A percentile compares a stretch with the other conserved stretches of the same genome.
Conservation (phyloP, 2,113 vertebrate species). For the Sapayoa aenigma region DNA sequence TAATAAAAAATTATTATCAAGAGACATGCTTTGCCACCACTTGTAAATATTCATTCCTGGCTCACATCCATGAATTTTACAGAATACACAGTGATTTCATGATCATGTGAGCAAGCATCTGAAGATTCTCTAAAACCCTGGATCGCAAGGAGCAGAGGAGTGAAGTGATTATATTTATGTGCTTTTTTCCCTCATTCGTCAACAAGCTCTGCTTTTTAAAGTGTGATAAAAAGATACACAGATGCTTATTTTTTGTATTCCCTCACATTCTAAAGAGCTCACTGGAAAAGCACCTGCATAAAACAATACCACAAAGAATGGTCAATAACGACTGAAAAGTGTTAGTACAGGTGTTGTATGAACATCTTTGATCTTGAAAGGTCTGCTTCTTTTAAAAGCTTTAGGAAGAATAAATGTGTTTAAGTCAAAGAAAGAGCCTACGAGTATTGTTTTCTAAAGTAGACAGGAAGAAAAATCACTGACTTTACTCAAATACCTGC, state of each 20-base stretch:
- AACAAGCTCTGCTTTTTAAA: constrained; percentile 54
- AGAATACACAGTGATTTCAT: constrained; percentile 39
- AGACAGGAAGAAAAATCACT: constrained; percentile 72
- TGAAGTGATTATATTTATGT: constrained; percentile 32
- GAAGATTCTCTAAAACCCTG: constrained; percentile 35
- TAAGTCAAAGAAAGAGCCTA: constrained; percentile 70
- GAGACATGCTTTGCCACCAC: not conserved
- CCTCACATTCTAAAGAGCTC: constrained; percentile 60
- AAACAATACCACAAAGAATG: constrained; percentile 74
- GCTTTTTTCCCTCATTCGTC: not conserved
- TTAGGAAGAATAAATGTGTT: constrained; percentile 71
- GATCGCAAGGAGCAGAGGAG: not conserved
- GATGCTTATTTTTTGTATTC: constrained; percentile 63
- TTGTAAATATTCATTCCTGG: constrained; percentile 53
- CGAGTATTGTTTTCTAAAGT: constrained; percentile 61
- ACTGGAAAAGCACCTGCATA: constrained; percentile 71
- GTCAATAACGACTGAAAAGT: constrained; percentile 71
- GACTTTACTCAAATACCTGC: constrained; percentile 41
- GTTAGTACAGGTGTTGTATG: constrained; percentile 77
- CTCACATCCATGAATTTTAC: not conserved
- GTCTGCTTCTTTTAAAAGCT: constrained; percentile 74
- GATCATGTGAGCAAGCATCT: constrained; percentile 44
- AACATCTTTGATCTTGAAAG: constrained; percentile 78
- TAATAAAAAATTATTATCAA: not conserved
- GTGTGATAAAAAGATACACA: constrained; percentile 46